Evolutionary conservation across 1,140 invertebrate species (phyloP).

Genomic region (Globodera ellingtonae): DNA sequence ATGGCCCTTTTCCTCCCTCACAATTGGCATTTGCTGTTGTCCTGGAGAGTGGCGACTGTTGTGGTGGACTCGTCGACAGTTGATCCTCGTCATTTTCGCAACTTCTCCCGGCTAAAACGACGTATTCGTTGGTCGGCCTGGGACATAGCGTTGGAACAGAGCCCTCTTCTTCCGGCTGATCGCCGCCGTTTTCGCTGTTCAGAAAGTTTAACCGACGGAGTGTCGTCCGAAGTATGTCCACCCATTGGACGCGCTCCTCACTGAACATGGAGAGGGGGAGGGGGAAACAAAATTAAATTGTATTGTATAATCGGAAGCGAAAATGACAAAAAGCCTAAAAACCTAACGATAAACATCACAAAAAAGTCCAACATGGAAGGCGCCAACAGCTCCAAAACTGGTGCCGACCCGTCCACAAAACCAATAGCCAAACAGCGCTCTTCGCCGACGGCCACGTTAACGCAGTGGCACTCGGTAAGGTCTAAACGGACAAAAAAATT

Average conservation of each 20-base stretch:
- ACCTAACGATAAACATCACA: background rate
- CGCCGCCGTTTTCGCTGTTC: background rate
- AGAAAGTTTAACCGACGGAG: constrained; percentile 18
- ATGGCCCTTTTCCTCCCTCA: background rate
- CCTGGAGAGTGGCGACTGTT: background rate
- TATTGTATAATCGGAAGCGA: no score
- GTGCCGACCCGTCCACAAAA: constrained; percentile 27
- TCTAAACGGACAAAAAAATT: background rate
- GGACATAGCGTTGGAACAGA: background rate
- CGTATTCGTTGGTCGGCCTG: constrained; percentile 12
- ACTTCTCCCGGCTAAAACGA: constrained; percentile 12
- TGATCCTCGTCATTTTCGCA: background rate
- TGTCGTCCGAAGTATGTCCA: constrained; percentile 4
- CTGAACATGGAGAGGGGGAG: background rate
- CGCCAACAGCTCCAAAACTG: constrained; percentile 29
- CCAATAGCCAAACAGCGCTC: constrained; percentile 35
- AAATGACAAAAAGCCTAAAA: background rate
- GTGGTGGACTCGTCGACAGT: background rate
- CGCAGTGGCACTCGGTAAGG: constrained; percentile 29
- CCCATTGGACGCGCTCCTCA: constrained; percentile 27
- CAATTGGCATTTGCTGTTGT: background rate
- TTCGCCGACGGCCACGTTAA: constrained; percentile 33
- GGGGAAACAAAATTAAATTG: no score
- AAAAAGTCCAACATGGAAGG: constrained; percentile 24
- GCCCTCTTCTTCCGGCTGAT: background rate